Conservation (phyloP, 2,888 invertebrate genomes). For the Horisme vitalbata region DNA sequence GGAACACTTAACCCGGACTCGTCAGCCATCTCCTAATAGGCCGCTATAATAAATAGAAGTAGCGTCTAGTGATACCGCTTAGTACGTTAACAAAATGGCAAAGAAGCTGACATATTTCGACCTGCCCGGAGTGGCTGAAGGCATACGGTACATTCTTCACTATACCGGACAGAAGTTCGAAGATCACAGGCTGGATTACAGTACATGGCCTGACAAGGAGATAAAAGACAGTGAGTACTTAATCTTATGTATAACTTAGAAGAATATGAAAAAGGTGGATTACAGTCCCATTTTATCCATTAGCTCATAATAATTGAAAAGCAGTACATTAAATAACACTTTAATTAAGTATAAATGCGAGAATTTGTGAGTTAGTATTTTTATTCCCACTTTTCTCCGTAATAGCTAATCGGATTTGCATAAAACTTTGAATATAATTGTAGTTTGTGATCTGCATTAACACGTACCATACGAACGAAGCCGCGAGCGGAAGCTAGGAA, state of each 20-base stretch:
- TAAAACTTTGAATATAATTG: too few species aligned
- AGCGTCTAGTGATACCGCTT: not conserved
- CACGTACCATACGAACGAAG: too few species aligned
- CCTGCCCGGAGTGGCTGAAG: conserved; percentile 54
- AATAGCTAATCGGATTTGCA: too few species aligned
- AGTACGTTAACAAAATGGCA: conserved; percentile 37
- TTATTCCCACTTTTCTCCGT: too few species aligned
- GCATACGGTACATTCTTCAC: conserved; percentile 60
- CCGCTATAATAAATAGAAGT: not conserved
- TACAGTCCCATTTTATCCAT: too few species aligned
- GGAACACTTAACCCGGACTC: not conserved
- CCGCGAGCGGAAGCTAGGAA: too few species aligned
- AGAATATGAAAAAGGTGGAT: not conserved
- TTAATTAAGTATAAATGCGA: too few species aligned
- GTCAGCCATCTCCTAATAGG: too few species aligned
- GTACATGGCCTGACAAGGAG: conserved; percentile 50
- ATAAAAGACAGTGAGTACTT: conserved; percentile 56
- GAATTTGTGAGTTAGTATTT: too few species aligned
- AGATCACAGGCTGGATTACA: conserved; percentile 49
- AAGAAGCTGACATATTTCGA: conserved; percentile 54
- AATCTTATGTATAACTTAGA: not conserved
- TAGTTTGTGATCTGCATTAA: too few species aligned
- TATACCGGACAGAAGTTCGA: conserved; percentile 63
- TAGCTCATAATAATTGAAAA: too few species aligned
- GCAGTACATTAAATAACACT: too few species aligned